These are phyloP conservation scores for Tineola bisselliella DNA, from an alignment of 2,888 invertebrate species.

Conservation along the genomic window DNA sequence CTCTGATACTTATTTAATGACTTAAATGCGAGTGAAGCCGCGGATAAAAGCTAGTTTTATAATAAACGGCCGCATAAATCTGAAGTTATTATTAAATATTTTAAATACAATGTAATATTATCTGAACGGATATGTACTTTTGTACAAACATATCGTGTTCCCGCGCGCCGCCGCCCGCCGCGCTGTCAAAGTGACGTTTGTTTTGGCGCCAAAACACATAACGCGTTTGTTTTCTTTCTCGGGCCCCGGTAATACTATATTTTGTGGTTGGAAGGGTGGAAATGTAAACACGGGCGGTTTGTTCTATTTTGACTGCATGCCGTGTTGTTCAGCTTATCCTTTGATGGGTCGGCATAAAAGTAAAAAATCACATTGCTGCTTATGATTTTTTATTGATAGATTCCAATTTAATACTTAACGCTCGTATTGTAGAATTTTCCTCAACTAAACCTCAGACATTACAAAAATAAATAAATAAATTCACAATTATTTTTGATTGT, in stretches of 20 bases:
- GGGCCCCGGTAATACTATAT: constrained; percentile 65
- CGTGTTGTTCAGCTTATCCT: background rate
- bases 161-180: constrained; percentile 64
- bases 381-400: no score
- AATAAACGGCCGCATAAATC: background rate
- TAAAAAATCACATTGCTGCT: background rate
- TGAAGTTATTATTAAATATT: constrained; percentile 27
- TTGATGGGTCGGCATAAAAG: background rate
- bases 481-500: no score
- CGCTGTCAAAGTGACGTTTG: constrained; percentile 61
- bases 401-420: no score
- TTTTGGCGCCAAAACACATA: constrained; percentile 63
- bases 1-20: no score
- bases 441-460: no score
- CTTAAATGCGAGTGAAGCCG: no score
- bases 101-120: constrained; percentile 42
- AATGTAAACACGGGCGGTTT: constrained; percentile 59
- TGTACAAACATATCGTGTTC: constrained; percentile 48
- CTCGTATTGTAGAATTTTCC: no score
- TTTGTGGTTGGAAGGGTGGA: constrained; percentile 64
- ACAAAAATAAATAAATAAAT: no score
- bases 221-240: constrained; percentile 65
- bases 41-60: no score
- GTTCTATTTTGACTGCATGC: constrained; percentile 37
- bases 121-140: constrained; percentile 18